Percentiles rank a stretch among this genome's conserved stretches.
phyloP scores from a whole-genome alignment of 1,140 invertebrate species.

The Belonocnema kinseyi region DNA sequence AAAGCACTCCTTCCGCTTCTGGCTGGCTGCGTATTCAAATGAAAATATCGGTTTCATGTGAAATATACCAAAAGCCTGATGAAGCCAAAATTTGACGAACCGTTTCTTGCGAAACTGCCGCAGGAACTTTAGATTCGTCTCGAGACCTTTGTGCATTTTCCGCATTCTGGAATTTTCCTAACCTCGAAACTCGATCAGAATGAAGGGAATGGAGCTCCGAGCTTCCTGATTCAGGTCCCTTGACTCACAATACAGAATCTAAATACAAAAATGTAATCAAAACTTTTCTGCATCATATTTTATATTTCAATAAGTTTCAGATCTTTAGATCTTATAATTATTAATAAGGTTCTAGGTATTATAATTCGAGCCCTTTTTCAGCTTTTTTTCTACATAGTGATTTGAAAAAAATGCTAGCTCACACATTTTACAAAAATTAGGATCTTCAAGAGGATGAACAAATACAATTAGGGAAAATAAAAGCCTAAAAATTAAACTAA shows the following conservation, averaged over 20 bases:
- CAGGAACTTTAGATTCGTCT: neutral
- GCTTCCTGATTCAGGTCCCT: neutral
- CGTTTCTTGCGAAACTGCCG: neutral
- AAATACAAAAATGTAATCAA: constrained; percentile 26
- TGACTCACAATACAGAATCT: neutral
- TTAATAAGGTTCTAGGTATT: no score
- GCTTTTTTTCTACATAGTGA: no score
- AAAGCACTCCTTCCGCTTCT: neutral
- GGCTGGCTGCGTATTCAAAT: neutral
- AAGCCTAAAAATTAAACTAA: no score
- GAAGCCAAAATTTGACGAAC: constrained; percentile 7
- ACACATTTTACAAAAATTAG: no score
- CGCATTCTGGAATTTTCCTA: constrained; percentile 7
- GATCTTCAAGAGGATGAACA: no score
- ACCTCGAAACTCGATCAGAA: constrained; percentile 17
- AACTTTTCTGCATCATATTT: constrained; percentile 3
- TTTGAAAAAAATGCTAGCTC: no score
- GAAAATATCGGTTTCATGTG: constrained; percentile 9
- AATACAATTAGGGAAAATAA: no score
- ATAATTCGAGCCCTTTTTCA: no score
- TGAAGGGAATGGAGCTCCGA: neutral
- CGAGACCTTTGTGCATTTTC: constrained; percentile 22
- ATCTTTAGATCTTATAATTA: neutral
- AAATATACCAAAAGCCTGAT: constrained; percentile 15
- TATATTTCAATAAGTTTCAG: neutral